Conservation (phyloP, 2,797 vertebrate species). For the Sylvilagus floridanus region DNA sequence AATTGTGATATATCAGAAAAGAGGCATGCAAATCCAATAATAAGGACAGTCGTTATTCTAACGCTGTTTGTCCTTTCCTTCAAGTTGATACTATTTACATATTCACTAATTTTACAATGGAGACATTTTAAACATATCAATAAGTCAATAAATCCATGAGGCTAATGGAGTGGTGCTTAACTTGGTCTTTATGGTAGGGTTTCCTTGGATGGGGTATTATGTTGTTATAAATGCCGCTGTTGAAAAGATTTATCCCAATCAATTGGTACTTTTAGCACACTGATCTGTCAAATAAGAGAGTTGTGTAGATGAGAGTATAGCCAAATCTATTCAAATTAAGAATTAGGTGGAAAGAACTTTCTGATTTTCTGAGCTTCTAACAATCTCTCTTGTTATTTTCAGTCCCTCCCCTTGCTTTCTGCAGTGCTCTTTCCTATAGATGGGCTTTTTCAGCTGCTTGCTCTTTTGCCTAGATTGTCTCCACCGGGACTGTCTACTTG, state of each 20-base stretch:
- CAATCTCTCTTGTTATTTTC: background rate
- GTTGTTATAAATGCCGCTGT: slow-evolving; percentile 80
- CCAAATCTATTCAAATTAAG: slow-evolving; percentile 55
- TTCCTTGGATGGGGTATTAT: slow-evolving; percentile 80
- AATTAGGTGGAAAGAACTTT: slow-evolving; percentile 10
- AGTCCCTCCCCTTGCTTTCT: background rate
- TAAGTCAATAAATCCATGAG: slow-evolving; percentile 87
- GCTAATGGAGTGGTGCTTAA: slow-evolving; percentile 85
- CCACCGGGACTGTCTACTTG: background rate
- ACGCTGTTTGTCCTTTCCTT: slow-evolving; percentile 82
- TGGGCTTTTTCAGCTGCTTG: background rate
- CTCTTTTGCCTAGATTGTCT: background rate
- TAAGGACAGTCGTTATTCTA: slow-evolving; percentile 60
- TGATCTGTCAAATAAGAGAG: slow-evolving; percentile 78
- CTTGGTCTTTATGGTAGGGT: slow-evolving; percentile 78
- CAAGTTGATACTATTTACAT: slow-evolving; percentile 85
- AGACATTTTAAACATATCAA: slow-evolving; percentile 85
- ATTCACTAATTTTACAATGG: slow-evolving; percentile 84
- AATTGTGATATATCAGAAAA: slow-evolving; percentile 11
- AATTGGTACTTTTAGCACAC: slow-evolving; percentile 78
- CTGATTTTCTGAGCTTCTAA: slow-evolving; percentile 7
- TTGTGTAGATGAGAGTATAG: slow-evolving; percentile 75
- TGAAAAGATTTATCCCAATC: slow-evolving; percentile 81
- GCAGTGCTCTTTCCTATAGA: background rate
- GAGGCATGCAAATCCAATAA: slow-evolving; percentile 57